phyloP scores from a whole-genome alignment of 2,113 vertebrate species.

The Aspiorhynchus laticeps region DNA sequence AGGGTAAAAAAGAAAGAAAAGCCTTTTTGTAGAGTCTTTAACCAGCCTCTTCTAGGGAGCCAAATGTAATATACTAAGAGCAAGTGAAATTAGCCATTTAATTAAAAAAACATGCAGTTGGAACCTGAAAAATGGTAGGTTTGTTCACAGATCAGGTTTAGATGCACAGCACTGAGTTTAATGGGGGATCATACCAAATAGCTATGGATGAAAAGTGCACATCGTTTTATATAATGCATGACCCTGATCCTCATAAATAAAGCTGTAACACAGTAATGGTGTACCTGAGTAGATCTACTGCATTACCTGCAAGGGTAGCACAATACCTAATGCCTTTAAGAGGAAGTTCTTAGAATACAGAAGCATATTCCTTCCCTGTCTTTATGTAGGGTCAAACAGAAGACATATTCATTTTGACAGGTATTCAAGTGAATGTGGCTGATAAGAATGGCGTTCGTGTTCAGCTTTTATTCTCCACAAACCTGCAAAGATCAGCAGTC shows the following conservation, averaged over 20 bases:
- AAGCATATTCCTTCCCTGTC: background rate
- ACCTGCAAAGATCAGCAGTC: slow-evolving; percentile 53
- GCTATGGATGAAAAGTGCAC: background rate
- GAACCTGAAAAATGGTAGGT: background rate
- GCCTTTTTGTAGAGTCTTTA: slow-evolving; percentile 10
- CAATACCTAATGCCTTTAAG: background rate
- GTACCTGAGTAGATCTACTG: background rate
- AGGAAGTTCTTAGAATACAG: background rate
- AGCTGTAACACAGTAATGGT: background rate
- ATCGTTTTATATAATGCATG: background rate
- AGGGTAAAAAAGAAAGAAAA: background rate
- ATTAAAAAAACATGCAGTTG: slow-evolving; percentile 6
- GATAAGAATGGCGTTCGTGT: slow-evolving; percentile 44
- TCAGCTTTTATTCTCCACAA: slow-evolving; percentile 46
- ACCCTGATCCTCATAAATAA: background rate
- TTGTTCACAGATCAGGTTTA: background rate
- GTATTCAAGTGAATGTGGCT: slow-evolving; percentile 5
- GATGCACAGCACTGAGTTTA: background rate
- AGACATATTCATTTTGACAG: slow-evolving; percentile 3
- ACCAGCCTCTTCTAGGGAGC: slow-evolving; percentile 16
- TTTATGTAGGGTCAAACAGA: background rate
- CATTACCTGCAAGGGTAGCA: background rate
- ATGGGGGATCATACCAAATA: background rate
- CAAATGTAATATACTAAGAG: slow-evolving; percentile 8
- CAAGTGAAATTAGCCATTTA: slow-evolving; percentile 8